Evolutionary conservation across 2,888 invertebrate genomes (phyloP).

Genomic region (Criorhina ranunculi): DNA sequence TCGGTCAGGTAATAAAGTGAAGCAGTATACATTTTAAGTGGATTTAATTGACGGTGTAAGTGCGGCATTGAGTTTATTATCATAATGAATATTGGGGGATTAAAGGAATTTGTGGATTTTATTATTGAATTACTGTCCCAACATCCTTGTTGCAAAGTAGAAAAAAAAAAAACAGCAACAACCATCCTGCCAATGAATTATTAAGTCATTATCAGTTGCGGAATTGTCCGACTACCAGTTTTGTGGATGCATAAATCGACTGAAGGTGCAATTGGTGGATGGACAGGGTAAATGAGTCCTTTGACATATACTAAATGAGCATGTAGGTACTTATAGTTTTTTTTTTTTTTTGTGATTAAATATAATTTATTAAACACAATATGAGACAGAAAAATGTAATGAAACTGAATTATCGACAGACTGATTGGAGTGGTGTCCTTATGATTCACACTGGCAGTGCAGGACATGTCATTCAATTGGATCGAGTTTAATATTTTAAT

Average conservation of each 20-base stretch:
- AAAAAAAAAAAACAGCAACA: conserved; percentile 11
- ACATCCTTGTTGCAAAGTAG: conserved; percentile 71
- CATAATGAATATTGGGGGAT: conserved; percentile 84
- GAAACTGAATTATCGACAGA: conserved; percentile 68
- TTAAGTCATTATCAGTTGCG: conserved; percentile 77
- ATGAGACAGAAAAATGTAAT: conserved; percentile 7
- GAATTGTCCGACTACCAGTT: conserved; percentile 74
- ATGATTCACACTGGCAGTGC: conserved; percentile 53
- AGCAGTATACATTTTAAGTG: conserved; percentile 80
- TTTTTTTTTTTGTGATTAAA: conserved; percentile 73
- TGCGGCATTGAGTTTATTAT: conserved; percentile 77
- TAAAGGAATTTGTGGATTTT: conserved; percentile 84
- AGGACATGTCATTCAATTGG: conserved; percentile 63
- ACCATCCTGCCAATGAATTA: conserved; percentile 76
- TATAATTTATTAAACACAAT: conserved; percentile 72
- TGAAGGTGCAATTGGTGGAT: conserved; percentile 11
- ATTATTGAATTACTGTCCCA: conserved; percentile 82
- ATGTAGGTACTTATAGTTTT: conserved; percentile 63
- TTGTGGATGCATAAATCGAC: conserved; percentile 70
- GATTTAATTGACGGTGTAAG: conserved; percentile 82
- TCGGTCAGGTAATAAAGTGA: conserved; percentile 75
- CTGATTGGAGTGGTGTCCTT: conserved; percentile 58
- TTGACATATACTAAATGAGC: conserved; percentile 65
- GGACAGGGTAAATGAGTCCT: conserved; percentile 60
- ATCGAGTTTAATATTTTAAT: conserved; percentile 45